Evolutionary conservation across 2,113 vertebrate genomes (phyloP).

Genomic region (Maccullochella peelii): DNA sequence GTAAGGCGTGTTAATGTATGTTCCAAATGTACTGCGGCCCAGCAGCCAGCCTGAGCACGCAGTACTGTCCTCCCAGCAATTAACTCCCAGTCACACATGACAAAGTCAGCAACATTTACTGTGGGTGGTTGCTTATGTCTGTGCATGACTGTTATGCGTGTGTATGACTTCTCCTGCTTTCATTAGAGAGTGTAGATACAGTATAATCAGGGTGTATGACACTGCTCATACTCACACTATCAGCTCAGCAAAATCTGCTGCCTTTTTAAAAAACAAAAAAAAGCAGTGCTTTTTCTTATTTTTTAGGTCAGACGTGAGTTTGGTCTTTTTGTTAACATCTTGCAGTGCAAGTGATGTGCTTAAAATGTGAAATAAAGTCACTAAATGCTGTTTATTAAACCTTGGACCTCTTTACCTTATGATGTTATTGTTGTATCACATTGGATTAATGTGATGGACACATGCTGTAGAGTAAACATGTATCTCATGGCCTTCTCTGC

Average conservation of each 20-base stretch:
- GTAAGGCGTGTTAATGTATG: constrained; percentile 23
- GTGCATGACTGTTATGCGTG: not conserved
- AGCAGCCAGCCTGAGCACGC: not conserved
- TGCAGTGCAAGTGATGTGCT: not conserved
- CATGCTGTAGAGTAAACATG: not conserved
- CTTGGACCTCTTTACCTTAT: too few species aligned
- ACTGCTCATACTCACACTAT: not conserved
- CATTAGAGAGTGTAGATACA: not conserved
- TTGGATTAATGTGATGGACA: not conserved
- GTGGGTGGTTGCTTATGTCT: not conserved
- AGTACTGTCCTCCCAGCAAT: constrained; percentile 7
- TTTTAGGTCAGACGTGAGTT: not conserved
- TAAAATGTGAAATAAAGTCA: not conserved
- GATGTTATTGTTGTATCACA: too few species aligned
- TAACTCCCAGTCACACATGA: not conserved
- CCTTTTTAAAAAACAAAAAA: not conserved
- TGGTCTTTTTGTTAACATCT: not conserved
- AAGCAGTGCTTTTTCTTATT: not conserved
- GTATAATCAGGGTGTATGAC: not conserved
- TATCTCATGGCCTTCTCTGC: not conserved
- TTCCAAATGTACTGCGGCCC: constrained; percentile 12
- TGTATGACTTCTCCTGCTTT: not conserved
- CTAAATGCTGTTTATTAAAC: not conserved
- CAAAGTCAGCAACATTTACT: constrained; percentile 5
- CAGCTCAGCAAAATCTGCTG: not conserved